These are phyloP conservation scores for Acridotheres tristis DNA, from an alignment of 2,797 vertebrate genomes.

Conservation along the genomic window DNA sequence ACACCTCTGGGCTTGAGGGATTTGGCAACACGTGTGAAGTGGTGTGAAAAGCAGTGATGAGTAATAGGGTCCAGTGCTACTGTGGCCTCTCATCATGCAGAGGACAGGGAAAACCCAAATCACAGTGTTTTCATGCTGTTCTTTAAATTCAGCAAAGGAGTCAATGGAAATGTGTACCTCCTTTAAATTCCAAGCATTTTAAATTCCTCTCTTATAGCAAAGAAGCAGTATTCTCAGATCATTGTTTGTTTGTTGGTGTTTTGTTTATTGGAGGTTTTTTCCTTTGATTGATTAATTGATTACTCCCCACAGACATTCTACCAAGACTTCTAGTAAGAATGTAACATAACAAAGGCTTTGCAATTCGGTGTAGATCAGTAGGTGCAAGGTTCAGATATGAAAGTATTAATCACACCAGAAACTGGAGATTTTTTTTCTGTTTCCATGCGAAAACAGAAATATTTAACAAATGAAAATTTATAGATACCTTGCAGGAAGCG, in stretches of 20 bases:
- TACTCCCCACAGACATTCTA: background rate
- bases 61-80: background rate
- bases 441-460: background rate
- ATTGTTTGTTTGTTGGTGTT: fast-evolving
- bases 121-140: background rate
- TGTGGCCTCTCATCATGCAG: background rate
- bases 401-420: background rate
- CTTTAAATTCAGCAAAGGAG: background rate
- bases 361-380: background rate
- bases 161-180: background rate
- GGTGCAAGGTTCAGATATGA: background rate
- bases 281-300: background rate
- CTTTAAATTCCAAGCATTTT: background rate
- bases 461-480: background rate
- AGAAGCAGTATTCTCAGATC: background rate
- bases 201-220: background rate
- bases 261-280: background rate
- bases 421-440: background rate
- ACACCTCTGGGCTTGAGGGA: background rate
- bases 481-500: background rate
- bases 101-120: background rate
- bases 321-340: background rate
- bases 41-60: background rate
- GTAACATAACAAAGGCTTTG: background rate
- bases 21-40: background rate